These are phyloP conservation scores for Acromyrmex heyeri DNA, from an alignment of 1,140 invertebrate genomes.

Conservation along the genomic window DNA sequence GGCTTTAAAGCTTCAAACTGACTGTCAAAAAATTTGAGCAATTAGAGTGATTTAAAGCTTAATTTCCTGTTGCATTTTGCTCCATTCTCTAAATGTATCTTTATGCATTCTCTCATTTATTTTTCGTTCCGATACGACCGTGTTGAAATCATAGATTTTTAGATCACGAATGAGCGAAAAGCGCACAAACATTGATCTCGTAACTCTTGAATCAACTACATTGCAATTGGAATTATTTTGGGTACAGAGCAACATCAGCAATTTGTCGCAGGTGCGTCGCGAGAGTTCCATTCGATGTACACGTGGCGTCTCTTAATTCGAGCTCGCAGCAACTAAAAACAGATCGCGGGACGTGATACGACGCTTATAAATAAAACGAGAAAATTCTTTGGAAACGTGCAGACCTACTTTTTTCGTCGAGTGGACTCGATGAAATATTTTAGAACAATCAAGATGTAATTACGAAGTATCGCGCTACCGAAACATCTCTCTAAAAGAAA, in stretches of 20 bases:
- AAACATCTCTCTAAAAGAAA: background rate
- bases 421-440: constrained; percentile 29
- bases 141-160: background rate
- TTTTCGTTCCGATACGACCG: background rate
- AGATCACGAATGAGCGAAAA: background rate
- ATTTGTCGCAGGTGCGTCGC: constrained; percentile 33
- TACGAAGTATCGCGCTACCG: background rate
- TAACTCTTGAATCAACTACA: background rate
- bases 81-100: background rate
- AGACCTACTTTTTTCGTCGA: background rate
- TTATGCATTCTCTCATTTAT: background rate
- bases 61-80: constrained; percentile 16
- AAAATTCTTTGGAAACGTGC: background rate
- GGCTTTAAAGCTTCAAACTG: background rate
- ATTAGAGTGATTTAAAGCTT: constrained; percentile 38
- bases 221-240: constrained; percentile 21
- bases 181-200: background rate
- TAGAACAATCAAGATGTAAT: constrained; percentile 19
- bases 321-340: constrained; percentile 9
- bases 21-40: constrained; percentile 8
- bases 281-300: background rate
- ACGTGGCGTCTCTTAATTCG: constrained; percentile 44
- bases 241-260: background rate
- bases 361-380: constrained; percentile 14
- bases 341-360: background rate